Conservation (phyloP, 2,113 vertebrate genomes). For the Thalassoma bifasciatum region DNA sequence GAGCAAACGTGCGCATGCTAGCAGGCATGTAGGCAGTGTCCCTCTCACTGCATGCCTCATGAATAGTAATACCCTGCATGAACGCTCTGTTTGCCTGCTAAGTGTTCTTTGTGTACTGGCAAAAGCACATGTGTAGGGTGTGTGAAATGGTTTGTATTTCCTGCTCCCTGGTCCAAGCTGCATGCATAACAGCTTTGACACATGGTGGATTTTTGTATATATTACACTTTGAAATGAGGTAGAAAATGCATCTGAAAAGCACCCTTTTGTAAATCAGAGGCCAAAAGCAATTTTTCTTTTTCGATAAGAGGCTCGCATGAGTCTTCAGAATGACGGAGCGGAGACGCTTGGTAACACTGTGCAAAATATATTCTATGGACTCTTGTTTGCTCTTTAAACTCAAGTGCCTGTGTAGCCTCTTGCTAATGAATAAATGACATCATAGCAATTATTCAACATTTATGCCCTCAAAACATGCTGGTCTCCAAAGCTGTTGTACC, state of each 20-base stretch:
- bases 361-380: background rate
- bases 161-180: conserved; percentile 50
- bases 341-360: conserved; percentile 2
- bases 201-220: conserved; percentile 36
- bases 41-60: conserved; percentile 67
- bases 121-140: conserved; percentile 50
- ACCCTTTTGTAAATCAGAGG: conserved; percentile 20
- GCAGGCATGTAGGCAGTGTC: conserved; percentile 56
- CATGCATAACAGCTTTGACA: conserved; percentile 52
- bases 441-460: background rate
- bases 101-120: conserved; percentile 72
- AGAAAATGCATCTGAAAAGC: conserved; percentile 19
- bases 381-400: conserved; percentile 27
- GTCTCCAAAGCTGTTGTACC: background rate
- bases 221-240: conserved; percentile 34
- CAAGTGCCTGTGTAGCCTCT: background rate
- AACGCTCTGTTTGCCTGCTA: conserved; percentile 69
- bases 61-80: conserved; percentile 77
- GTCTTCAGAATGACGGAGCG: conserved; percentile 14
- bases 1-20: conserved; percentile 41
- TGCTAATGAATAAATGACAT: background rate
- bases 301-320: conserved; percentile 11
- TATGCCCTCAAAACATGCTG: background rate
- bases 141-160: conserved; percentile 69
- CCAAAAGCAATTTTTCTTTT: conserved; percentile 34